Conservation (phyloP, 2,113 vertebrate genomes). For the Thermophis baileyi region DNA sequence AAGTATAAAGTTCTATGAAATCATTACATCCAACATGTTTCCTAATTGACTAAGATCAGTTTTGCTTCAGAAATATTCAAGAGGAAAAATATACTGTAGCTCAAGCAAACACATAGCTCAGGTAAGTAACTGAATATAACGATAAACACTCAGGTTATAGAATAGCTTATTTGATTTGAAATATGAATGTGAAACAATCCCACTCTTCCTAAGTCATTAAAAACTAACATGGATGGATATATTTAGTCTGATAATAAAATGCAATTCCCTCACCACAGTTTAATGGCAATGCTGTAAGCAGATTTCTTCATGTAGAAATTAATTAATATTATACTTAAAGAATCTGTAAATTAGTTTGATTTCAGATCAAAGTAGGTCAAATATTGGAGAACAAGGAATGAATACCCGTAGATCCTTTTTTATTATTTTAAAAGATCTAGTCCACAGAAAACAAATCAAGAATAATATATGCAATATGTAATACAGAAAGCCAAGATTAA, state of each 20-base stretch:
- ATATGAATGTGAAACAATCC: not conserved
- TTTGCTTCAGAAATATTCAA: not conserved
- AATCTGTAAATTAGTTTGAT: not conserved
- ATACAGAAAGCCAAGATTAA: not conserved
- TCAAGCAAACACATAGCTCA: not conserved
- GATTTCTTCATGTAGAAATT: not conserved
- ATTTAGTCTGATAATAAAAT: not conserved
- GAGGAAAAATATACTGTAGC: not conserved
- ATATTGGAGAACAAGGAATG: not conserved
- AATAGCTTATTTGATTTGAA: not conserved
- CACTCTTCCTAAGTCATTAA: not conserved
- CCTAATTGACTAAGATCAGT: not conserved
- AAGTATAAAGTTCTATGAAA: not conserved
- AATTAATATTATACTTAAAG: not conserved
- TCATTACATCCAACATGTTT: not conserved
- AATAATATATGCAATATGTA: not conserved
- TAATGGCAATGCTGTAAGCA: not conserved
- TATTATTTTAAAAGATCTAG: not conserved
- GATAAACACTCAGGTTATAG: not conserved
- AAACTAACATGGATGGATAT: not conserved
- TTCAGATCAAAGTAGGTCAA: not conserved
- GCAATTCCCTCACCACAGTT: not conserved
- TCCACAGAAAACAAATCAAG: not conserved
- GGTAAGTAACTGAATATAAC: not conserved
- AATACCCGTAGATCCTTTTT: not conserved